phyloP scores from a whole-genome alignment of 2,113 vertebrate species.

The Albula goreensis region DNA sequence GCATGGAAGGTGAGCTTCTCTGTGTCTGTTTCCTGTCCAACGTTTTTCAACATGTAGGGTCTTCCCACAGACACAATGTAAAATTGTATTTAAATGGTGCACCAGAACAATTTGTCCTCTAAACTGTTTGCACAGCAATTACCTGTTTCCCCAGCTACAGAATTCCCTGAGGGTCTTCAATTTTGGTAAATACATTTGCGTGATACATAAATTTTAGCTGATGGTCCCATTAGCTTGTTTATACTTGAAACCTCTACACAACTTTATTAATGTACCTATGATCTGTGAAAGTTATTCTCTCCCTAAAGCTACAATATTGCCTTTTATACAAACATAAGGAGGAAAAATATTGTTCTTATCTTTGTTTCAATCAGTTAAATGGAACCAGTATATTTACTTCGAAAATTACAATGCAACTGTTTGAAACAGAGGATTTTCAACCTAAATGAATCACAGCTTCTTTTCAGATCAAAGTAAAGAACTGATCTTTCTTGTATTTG shows the following conservation, averaged over 20 bases:
- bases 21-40: neutral
- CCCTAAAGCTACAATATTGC: no score
- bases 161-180: neutral
- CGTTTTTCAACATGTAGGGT: neutral
- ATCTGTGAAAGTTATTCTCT: no score
- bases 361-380: neutral
- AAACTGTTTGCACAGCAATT: neutral
- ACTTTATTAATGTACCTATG: no score
- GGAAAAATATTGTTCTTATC: neutral
- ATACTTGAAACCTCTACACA: no score
- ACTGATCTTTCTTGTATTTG: neutral
- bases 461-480: neutral
- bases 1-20: conserved; percentile 71
- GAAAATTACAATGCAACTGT: neutral
- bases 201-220: neutral
- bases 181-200: neutral
- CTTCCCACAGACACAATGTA: neutral
- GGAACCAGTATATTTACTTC: neutral
- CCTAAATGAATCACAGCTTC: neutral
- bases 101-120: no score
- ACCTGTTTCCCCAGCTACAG: neutral
- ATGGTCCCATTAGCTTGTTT: neutral
- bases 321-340: no score
- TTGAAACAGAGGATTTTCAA: neutral
- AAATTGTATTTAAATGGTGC: no score